phyloP scores from a whole-genome alignment of 2,888 invertebrate genomes.

The Pachliopta kotzebuea region DNA sequence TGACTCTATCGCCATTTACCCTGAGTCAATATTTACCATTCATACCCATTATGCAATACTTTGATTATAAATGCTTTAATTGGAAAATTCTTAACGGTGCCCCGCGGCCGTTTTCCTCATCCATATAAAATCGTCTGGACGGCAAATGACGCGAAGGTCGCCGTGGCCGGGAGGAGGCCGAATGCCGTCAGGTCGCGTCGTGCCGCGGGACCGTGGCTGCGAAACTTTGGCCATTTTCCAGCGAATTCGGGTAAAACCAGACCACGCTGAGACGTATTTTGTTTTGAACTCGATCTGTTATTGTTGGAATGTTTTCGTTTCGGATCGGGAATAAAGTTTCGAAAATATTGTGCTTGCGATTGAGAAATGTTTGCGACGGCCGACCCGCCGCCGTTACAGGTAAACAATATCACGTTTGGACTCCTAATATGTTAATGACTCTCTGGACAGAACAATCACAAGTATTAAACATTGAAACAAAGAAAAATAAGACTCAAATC shows the following conservation, averaged over 20 bases:
- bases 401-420: neutral
- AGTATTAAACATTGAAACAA: too few species aligned
- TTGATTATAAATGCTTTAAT: too few species aligned
- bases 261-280: slow-evolving; percentile 45
- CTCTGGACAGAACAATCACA: too few species aligned
- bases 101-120: neutral
- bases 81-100: too few species aligned
- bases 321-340: slow-evolving; percentile 7
- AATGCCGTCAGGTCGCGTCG: slow-evolving; percentile 20
- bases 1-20: too few species aligned
- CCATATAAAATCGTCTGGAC: neutral
- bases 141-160: neutral
- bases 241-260: slow-evolving; percentile 36
- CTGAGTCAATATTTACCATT: too few species aligned
- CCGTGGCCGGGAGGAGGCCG: slow-evolving; percentile 1
- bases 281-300: slow-evolving; percentile 40
- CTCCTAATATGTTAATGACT: too few species aligned
- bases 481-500: too few species aligned
- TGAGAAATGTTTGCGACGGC: slow-evolving; percentile 12
- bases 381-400: neutral
- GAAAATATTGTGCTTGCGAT: neutral
- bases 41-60: too few species aligned
- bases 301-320: slow-evolving; percentile 33
- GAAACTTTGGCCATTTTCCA: slow-evolving; percentile 35
- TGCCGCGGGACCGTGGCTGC: slow-evolving; percentile 13